Percentiles rank a stretch among this genome's conserved stretches.
These are phyloP conservation scores for Stramonita haemastoma DNA, from an alignment of 2,888 invertebrate species.

Conservation along the genomic window DNA sequence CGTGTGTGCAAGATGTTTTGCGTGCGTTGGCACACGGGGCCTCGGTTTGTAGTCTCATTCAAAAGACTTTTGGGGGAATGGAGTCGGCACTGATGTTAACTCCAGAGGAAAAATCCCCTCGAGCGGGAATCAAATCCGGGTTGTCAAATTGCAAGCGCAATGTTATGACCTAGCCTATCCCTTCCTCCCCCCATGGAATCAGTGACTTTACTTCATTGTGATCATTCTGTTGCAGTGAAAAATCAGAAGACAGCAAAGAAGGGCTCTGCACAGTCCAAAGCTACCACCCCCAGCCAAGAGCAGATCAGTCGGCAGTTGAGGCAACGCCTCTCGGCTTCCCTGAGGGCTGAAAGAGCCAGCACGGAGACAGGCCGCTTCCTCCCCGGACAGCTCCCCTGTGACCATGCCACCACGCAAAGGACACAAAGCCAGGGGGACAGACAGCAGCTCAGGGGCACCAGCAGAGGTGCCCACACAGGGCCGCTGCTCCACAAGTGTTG, in stretches of 20 bases:
- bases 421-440: background rate
- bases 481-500: too few species aligned
- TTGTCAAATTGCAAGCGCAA: too few species aligned
- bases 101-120: background rate
- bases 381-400: background rate
- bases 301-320: background rate
- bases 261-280: background rate
- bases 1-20: too few species aligned
- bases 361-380: background rate
- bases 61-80: too few species aligned
- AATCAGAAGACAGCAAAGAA: background rate
- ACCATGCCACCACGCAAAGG: background rate
- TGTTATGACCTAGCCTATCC: too few species aligned
- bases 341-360: background rate
- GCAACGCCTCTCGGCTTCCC: background rate
- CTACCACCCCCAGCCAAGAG: background rate
- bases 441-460: background rate
- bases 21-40: too few species aligned
- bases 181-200: background rate
- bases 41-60: too few species aligned
- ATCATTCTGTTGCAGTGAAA: constrained; percentile 23
- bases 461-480: background rate
- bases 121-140: too few species aligned
- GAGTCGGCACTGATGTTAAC: too few species aligned
- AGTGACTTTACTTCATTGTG: background rate